Base-by-base conservation (phyloP, 2,797 vertebrate genomes). In the Notoglanidium macrostoma region DNA sequence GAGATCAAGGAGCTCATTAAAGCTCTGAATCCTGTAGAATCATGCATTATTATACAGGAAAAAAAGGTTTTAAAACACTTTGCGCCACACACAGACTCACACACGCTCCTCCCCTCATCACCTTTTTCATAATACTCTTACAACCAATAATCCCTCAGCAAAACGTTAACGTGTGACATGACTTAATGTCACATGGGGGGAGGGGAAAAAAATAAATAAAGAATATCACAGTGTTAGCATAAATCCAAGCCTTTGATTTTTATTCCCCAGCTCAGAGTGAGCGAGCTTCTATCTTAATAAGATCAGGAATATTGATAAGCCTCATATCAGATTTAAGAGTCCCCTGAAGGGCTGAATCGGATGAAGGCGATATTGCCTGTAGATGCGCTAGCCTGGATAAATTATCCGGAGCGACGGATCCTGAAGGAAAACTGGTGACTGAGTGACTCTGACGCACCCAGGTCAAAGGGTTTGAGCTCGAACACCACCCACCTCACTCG, bases 41-140 rank as follows among this genome's bases (percentile, higher is more conserved):
- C 12, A 17, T 68, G 65, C 40, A 40, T 40, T 68, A 32, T 68
- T 68, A 68, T 14, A 6, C n/a, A 35, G 35, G 61, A 65, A 65
- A 14, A 65, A 65, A 29, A 29, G 10, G 7, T n/a, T 63, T 63
- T 2, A 11, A 65, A 65, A 29, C 26, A 29, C n/a, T 67, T 5
- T 67, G 4, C 12, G 29, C 65, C n/a, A 32, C 65, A 67, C 12
- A 14, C 61, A 40, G 40, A 40, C 40, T 3, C 40, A 40, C 35
- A 35, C 40, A 40, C 40, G 40, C 63, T 61, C 35, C 44, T 68
- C 51, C 63, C n/a, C 15, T 87, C 81, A 88, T 88, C 17, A 79
- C 12, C 70, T 86, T 74, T 87, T 86, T 89, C 23, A 84, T 89
- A 80, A 87, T 46, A 40, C n/a, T 87, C 49, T 26, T 15, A 51